phyloP scores from a whole-genome alignment of 2,113 vertebrate genomes.

The Melanostigma gelatinosum region DNA sequence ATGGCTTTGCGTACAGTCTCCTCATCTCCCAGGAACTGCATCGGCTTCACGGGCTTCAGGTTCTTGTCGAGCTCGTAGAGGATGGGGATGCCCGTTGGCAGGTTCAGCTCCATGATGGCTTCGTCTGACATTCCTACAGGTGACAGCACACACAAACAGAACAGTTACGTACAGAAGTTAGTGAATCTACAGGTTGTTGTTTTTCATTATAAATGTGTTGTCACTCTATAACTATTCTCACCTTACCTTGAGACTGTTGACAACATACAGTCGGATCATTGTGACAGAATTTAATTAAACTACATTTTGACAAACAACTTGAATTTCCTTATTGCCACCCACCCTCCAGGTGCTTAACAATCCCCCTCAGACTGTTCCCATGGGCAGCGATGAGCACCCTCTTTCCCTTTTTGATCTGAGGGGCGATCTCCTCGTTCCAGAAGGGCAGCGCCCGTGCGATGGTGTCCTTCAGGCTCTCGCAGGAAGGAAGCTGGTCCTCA shows the following conservation, averaged over 20 bases:
- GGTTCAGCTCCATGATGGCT: constrained; percentile 98
- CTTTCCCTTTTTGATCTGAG: constrained; percentile 91
- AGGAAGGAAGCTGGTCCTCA: constrained; percentile 86
- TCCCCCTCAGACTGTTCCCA: constrained; percentile 92
- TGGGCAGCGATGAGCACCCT: constrained; percentile 92
- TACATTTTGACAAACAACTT: background rate
- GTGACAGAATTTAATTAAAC: background rate
- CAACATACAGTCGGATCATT: background rate
- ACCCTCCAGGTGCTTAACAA: constrained; percentile 92
- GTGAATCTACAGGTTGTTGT: background rate
- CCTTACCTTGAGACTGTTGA: background rate
- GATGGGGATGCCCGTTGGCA: constrained; percentile 98
- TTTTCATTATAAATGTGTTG: background rate
- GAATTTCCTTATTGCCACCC: constrained; percentile 10
- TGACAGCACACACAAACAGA: constrained; percentile 2
- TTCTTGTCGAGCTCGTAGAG: constrained; percentile 97
- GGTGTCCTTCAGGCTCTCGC: constrained; percentile 94
- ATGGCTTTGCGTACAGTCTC: constrained; percentile 97
- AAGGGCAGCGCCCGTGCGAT: constrained; percentile 91
- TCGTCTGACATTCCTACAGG: constrained; percentile 90
- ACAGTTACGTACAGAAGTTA: background rate
- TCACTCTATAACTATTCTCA: background rate
- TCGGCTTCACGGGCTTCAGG: constrained; percentile 93
- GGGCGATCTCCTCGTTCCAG: constrained; percentile 91
- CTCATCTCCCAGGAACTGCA: constrained; percentile 96